Base-by-base conservation (phyloP, 2,113 vertebrate species). In the Thalassoma bifasciatum region DNA sequence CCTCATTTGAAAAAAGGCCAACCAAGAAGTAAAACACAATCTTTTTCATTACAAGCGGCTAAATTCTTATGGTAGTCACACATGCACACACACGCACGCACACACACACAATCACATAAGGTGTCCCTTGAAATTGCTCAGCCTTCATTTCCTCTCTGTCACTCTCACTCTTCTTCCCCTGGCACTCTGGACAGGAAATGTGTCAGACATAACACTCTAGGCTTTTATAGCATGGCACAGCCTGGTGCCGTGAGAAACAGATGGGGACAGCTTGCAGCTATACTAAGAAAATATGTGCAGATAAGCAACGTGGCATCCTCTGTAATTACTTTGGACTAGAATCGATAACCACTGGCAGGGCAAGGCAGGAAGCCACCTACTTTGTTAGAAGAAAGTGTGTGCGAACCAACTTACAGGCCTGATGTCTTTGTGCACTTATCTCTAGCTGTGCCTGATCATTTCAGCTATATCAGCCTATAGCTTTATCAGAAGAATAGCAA, bases 121-220 rank as follows among this genome's bases (percentile, higher is more conserved):
- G 68, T 79, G 69, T 60, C 69, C 67, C 63, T 87, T 66, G 30
- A 84, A 72, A 77, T 67, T 74, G 62, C 49, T 72, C 66, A 57
- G 66, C 71, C 81, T 61, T 83, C 75, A 83, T 90, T 88, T 88
- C 79, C 77, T 87, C 57, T 74, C 38, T 69, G 77, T 58, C 80
- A 82, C 58, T 77, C 66, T 83, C 64, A 70, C 69, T 78, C 0
- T 5, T 69, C 75, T 61, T 73, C 70, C 68, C 54, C 76, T 70
- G 69, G 65, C 77, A 85, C 68, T 54, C 50, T 64, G 73, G 71
- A 66, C 71, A 76, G 51, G 62, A 83, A 75, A 84, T 56, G 79
- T 86, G 86, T 66, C 81, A 84, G 85, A 86, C 82, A 76, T 53
- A 86, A 79, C 83, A 84, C 81, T 63, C 46, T 79, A 59, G 85